Evolutionary conservation across 2,113 vertebrate genomes (phyloP).

Genomic region (Eudyptes chrysolophus): DNA sequence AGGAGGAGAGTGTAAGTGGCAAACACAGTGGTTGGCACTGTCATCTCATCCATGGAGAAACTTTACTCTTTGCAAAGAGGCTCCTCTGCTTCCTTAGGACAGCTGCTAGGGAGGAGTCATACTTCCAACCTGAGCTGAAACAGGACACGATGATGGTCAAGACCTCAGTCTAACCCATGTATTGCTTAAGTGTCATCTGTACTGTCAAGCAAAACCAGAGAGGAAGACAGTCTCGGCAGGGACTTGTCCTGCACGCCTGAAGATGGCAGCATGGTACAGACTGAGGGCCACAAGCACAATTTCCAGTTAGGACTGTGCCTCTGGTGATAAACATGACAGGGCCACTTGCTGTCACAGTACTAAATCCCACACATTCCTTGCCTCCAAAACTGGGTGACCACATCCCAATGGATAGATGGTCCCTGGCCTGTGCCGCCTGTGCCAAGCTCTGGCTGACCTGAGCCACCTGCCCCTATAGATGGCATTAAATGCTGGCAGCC

Average conservation of each 20-base stretch:
- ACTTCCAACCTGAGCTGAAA: background rate
- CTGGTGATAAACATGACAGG: background rate
- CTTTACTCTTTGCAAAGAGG: background rate
- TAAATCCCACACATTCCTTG: background rate
- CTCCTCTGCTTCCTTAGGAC: background rate
- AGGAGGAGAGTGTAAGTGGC: fast-evolving
- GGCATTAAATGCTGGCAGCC: background rate
- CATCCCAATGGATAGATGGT: background rate
- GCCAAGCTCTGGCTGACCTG: background rate
- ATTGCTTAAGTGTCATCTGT: background rate
- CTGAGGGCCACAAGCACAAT: background rate
- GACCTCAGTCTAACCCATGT: background rate
- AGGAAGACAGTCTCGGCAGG: background rate
- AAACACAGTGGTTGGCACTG: background rate
- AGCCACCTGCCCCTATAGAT: background rate
- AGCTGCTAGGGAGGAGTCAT: background rate
- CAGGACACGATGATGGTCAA: background rate
- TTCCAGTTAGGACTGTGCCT: background rate
- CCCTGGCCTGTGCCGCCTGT: background rate
- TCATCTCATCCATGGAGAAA: background rate
- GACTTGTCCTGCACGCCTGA: background rate
- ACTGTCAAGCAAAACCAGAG: background rate
- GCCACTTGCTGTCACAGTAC: background rate
- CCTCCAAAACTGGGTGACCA: background rate
- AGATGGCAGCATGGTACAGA: background rate